These are phyloP conservation scores for Mermis nigrescens DNA, from an alignment of 2,888 invertebrate genomes.

Conservation along the genomic window DNA sequence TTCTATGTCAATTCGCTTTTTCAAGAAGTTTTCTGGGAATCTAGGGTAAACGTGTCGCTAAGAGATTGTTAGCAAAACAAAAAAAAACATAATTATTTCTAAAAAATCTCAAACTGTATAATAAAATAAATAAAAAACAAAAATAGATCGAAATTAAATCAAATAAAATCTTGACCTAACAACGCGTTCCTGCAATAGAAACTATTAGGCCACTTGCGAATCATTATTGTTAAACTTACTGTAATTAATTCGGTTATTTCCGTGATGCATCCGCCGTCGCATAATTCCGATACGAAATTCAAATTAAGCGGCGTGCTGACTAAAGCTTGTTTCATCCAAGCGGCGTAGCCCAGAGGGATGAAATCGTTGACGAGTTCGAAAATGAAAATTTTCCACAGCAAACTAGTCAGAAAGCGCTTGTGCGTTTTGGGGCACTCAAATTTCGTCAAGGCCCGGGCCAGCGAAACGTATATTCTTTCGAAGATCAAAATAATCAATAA, in stretches of 20 bases:
- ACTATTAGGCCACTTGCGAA: too few relatives aligned
- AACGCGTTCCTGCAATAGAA: too few relatives aligned
- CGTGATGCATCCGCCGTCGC: neutral
- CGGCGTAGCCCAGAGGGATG: conserved; percentile 1
- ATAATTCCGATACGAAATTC: neutral
- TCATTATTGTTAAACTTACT: neutral
- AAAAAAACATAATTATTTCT: too few relatives aligned
- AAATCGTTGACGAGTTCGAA: conserved; percentile 6
- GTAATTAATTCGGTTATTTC: neutral
- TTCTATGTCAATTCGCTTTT: too few relatives aligned
- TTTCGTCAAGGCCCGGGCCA: neutral
- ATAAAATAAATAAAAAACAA: too few relatives aligned
- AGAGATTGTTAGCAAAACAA: too few relatives aligned
- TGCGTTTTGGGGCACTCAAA: conserved; percentile 1
- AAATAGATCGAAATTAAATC: too few relatives aligned
- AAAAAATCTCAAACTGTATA: too few relatives aligned
- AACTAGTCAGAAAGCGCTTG: neutral
- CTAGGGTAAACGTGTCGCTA: too few relatives aligned
- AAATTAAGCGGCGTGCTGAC: neutral
- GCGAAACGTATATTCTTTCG: neutral
- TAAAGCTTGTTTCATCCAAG: neutral
- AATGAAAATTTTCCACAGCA: conserved; percentile 4
- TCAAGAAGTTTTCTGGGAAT: too few relatives aligned
- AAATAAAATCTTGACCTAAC: too few relatives aligned
- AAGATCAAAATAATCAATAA: neutral